phyloP scores from a whole-genome alignment of 23 tunicate species.

The Ciona savignyi region DNA sequence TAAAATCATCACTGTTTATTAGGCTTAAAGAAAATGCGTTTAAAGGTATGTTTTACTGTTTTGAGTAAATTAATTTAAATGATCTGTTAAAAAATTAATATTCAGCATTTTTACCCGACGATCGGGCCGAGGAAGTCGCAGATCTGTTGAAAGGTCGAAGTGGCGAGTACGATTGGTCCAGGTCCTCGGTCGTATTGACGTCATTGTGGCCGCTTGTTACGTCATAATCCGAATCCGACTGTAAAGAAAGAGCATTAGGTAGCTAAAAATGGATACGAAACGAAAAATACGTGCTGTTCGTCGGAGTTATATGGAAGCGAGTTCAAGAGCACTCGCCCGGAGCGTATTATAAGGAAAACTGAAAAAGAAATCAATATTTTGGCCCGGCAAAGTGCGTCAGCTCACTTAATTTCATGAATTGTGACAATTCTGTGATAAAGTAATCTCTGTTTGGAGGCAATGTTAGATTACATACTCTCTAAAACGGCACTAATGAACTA shows the following conservation, averaged over 20 bases:
- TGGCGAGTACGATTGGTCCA: not conserved
- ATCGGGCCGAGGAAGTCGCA: slow-evolving; percentile 18
- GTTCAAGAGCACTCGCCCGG: too few relatives aligned
- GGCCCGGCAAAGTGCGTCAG: not conserved
- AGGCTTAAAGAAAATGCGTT: too few relatives aligned
- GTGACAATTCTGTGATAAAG: not conserved
- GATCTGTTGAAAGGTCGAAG: not conserved
- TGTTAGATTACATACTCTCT: too few relatives aligned
- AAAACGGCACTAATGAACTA: too few relatives aligned
- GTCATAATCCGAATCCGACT: not conserved
- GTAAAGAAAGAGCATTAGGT: not conserved
- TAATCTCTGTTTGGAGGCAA: too few relatives aligned
- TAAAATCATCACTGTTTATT: too few relatives aligned
- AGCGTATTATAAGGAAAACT: too few relatives aligned
- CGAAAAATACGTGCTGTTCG: too few relatives aligned
- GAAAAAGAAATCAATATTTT: not conserved
- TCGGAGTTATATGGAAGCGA: too few relatives aligned
- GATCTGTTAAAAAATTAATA: too few relatives aligned
- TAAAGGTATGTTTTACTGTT: too few relatives aligned
- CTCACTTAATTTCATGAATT: not conserved
- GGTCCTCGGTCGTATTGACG: not conserved
- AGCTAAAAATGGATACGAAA: not conserved
- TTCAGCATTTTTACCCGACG: slow-evolving; percentile 62
- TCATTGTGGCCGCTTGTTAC: not conserved
- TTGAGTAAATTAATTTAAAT: too few relatives aligned